Percentiles rank a stretch among this genome's conserved stretches.
These are phyloP conservation scores for Drosophila pseudoananassae DNA, from an alignment of 1,140 invertebrate genomes.

Conservation along the genomic window DNA sequence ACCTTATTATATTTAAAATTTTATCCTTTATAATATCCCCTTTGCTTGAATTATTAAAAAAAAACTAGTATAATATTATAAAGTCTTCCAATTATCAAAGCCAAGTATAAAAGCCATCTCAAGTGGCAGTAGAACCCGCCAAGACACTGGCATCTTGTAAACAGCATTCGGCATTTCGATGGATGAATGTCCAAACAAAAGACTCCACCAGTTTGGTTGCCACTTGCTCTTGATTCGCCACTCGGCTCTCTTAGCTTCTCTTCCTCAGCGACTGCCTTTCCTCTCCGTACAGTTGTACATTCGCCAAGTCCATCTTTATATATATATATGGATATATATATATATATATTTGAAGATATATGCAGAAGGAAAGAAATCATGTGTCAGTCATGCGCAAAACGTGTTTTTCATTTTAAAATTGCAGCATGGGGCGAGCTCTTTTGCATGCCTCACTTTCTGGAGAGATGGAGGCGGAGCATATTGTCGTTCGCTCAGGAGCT, in stretches of 20 bases:
- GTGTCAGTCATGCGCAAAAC: conserved; percentile 83
- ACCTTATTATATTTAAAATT: too few relatives aligned
- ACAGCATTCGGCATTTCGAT: conserved; percentile 22
- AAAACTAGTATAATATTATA: neutral
- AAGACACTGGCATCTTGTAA: conserved; percentile 8
- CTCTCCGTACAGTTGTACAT: conserved; percentile 9
- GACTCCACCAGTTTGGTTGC: conserved; percentile 35
- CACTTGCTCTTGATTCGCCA: conserved; percentile 24
- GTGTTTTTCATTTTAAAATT: conserved; percentile 82
- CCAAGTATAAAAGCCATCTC: neutral
- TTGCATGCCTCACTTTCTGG: conserved; percentile 73
- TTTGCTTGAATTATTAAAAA: too few relatives aligned
- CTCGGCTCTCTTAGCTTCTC: conserved; percentile 19
- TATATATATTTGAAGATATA: conserved; percentile 15
- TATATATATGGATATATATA: conserved; percentile 9
- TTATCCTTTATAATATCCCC: too few relatives aligned
- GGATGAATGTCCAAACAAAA: conserved; percentile 41
- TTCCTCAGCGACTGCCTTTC: conserved; percentile 11
- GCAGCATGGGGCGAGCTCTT: conserved; percentile 68
- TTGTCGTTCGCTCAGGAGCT: conserved; percentile 50
- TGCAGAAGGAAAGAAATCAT: conserved; percentile 72
- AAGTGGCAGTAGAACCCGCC: conserved; percentile 18
- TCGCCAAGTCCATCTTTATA: conserved; percentile 19
- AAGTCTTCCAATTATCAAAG: conserved; percentile 16
- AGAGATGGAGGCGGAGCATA: conserved; percentile 82